Evolutionary conservation across 2,113 vertebrate species (phyloP).

Genomic region (Butorides virescens): DNA sequence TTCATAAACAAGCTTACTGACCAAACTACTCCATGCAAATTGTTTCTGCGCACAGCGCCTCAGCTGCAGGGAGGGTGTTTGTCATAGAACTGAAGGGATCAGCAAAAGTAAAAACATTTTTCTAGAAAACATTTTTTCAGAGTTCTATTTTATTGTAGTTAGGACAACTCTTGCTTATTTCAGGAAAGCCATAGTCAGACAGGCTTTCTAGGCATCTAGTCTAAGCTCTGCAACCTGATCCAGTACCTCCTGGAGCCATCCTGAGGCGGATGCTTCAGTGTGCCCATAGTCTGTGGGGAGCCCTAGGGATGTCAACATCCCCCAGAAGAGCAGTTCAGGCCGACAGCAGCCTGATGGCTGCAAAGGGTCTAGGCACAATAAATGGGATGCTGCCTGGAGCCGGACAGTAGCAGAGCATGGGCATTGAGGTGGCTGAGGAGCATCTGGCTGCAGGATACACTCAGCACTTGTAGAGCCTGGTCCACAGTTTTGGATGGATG

Average conservation of each 20-base stretch:
- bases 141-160: neutral
- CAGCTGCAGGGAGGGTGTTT: neutral
- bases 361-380: neutral
- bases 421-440: neutral
- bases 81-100: neutral
- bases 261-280: neutral
- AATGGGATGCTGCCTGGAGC: neutral
- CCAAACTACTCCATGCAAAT: neutral
- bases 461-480: neutral
- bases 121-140: neutral
- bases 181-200: neutral
- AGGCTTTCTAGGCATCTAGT: neutral
- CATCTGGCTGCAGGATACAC: neutral
- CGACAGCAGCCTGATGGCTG: rapidly evolving
- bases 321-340: neutral
- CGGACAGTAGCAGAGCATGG: neutral
- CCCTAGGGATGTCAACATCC: neutral
- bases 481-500: neutral
- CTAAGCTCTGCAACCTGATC: neutral
- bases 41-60: neutral
- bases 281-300: neutral
- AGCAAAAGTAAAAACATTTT: neutral
- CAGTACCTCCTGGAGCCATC: neutral
- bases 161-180: neutral
- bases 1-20: neutral